Conservation (phyloP, 2,113 vertebrate species). For the Planiliza haematocheilus region DNA sequence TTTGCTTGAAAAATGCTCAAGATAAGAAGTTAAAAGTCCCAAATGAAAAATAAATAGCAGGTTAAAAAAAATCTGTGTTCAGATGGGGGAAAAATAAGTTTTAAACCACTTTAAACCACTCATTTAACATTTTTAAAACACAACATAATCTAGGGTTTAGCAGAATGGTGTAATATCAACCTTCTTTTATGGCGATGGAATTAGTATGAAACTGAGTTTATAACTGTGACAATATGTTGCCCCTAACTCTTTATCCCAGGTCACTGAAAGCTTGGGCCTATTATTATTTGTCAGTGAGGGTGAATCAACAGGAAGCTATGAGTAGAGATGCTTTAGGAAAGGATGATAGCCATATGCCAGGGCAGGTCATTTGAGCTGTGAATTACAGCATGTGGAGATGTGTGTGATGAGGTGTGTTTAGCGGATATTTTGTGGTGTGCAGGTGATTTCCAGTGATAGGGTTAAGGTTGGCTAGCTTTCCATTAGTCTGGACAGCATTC, state of each 20-base stretch:
- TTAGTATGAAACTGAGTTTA: background rate
- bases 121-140: too few species aligned
- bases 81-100: too few species aligned
- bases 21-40: too few species aligned
- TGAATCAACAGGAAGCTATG: constrained; percentile 35
- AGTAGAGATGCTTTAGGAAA: constrained; percentile 21
- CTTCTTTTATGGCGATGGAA: too few species aligned
- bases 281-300: constrained; percentile 1
- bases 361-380: constrained; percentile 24
- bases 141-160: too few species aligned
- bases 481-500: constrained; percentile 74
- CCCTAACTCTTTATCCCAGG: background rate
- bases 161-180: too few species aligned
- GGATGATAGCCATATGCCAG: background rate
- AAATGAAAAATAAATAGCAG: too few species aligned
- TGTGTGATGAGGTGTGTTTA: constrained; percentile 40
- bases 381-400: constrained; percentile 29
- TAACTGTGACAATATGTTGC: background rate
- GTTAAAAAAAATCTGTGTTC: too few species aligned
- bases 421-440: constrained; percentile 53
- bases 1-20: too few species aligned
- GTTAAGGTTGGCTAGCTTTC: constrained; percentile 73
- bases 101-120: too few species aligned
- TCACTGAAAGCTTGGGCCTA: background rate
- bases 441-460: constrained; percentile 71